Evolutionary conservation across 2,113 vertebrate species (phyloP).

Genomic region (Sterrhoptilus dennistouni): DNA sequence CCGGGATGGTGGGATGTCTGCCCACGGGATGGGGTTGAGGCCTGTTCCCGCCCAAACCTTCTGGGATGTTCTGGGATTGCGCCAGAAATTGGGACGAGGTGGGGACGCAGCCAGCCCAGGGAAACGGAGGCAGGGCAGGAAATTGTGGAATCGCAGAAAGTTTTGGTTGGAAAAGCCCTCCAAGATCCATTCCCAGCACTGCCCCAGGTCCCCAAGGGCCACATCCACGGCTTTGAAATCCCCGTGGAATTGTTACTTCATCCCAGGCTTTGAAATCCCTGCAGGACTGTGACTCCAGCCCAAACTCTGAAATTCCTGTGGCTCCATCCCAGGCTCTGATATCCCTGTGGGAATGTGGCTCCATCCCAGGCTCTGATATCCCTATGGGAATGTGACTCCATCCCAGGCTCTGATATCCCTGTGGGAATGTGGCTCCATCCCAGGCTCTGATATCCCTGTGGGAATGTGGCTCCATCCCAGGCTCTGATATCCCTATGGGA

Average conservation of each 20-base stretch:
- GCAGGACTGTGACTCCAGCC: too few relatives aligned
- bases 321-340: too few relatives aligned
- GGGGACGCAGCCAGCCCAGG: not conserved
- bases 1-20: too few relatives aligned
- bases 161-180: not conserved
- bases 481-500: too few relatives aligned
- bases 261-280: too few relatives aligned
- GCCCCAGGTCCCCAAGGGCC: not conserved
- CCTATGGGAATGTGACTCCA: too few relatives aligned
- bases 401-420: not conserved
- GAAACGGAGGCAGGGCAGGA: fast-evolving
- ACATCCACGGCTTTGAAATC: fast-evolving
- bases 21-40: fast-evolving
- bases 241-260: not conserved
- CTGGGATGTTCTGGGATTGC: not conserved
- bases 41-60: fast-evolving
- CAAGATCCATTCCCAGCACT: not conserved
- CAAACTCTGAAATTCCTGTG: not conserved
- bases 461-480: not conserved
- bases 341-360: too few relatives aligned
- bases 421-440: too few relatives aligned
- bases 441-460: not conserved
- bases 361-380: not conserved
- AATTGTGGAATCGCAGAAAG: not conserved
- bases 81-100: fast-evolving